Conservation (phyloP, 2,113 vertebrate genomes). For the Danionella cerebrum region DNA sequence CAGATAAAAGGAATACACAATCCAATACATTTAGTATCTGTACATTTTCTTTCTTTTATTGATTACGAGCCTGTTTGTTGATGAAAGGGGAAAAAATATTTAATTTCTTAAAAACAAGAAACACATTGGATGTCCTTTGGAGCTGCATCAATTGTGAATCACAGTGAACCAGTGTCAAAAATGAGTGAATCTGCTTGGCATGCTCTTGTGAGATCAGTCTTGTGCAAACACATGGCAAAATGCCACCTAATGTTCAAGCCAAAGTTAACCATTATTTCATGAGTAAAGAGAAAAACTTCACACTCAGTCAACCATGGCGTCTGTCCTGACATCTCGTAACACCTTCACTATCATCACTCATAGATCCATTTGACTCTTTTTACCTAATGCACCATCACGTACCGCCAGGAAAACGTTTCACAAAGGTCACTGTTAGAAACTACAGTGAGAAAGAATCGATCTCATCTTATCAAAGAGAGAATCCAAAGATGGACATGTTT, state of each 20-base stretch:
- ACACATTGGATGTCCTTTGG: too few relatives aligned
- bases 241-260: conserved; percentile 61
- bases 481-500: neutral
- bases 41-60: too few relatives aligned
- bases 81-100: too few relatives aligned
- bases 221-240: conserved; percentile 47
- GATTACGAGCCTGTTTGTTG: too few relatives aligned
- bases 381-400: neutral
- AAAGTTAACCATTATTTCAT: conserved; percentile 69
- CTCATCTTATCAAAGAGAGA: neutral
- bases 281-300: conserved; percentile 65
- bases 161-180: too few relatives aligned
- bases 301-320: conserved; percentile 58
- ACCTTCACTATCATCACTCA: conserved; percentile 31
- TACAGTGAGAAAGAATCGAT: neutral
- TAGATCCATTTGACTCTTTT: neutral
- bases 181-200: conserved; percentile 25
- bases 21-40: too few relatives aligned
- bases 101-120: too few relatives aligned
- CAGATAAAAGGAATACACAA: too few relatives aligned
- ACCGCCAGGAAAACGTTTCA: neutral
- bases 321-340: conserved; percentile 48
- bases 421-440: neutral
- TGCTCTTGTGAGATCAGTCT: conserved; percentile 30
- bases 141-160: conserved; percentile 24